Conservation (phyloP, 2,888 invertebrate genomes). For the Subacronicta megacephala region DNA sequence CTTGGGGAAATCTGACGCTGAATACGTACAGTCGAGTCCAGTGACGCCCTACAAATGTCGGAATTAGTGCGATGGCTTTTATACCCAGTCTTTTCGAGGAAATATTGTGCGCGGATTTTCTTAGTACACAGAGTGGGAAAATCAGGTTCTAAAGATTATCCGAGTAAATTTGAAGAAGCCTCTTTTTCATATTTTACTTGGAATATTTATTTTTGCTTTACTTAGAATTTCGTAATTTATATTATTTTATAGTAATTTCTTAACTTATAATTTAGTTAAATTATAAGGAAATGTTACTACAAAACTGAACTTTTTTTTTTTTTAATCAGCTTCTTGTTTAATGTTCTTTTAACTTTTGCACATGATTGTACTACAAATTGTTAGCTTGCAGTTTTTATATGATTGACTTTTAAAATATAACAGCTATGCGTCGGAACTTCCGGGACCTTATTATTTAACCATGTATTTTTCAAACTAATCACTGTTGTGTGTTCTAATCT, state of each 20-base stretch:
- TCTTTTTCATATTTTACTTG: too few relatives aligned
- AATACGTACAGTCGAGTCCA: conserved; percentile 53
- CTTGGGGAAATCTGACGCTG: conserved; percentile 56
- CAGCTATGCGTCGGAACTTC: conserved; percentile 3
- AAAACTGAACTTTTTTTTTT: too few relatives aligned
- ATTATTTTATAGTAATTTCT: too few relatives aligned
- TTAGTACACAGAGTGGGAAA: not conserved
- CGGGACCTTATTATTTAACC: conserved; percentile 16
- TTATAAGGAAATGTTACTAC: too few relatives aligned
- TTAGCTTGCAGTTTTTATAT: conserved; percentile 25
- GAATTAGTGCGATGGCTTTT: conserved; percentile 48
- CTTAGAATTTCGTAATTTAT: too few relatives aligned
- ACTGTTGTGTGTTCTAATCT: not conserved
- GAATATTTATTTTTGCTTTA: too few relatives aligned
- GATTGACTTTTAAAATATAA: conserved; percentile 46
- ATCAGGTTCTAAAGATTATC: too few relatives aligned
- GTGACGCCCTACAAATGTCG: conserved; percentile 50
- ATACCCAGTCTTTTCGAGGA: conserved; percentile 15
- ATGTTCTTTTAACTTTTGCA: not conserved
- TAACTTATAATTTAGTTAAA: too few relatives aligned
- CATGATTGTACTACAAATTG: conserved; percentile 9
- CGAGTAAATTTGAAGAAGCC: too few relatives aligned
- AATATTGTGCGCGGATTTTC: conserved; percentile 3
- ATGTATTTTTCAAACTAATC: conserved; percentile 20
- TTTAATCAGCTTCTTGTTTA: not conserved